Base-by-base conservation (phyloP, 2,113 vertebrate species). In the Helogale parvula region DNA sequence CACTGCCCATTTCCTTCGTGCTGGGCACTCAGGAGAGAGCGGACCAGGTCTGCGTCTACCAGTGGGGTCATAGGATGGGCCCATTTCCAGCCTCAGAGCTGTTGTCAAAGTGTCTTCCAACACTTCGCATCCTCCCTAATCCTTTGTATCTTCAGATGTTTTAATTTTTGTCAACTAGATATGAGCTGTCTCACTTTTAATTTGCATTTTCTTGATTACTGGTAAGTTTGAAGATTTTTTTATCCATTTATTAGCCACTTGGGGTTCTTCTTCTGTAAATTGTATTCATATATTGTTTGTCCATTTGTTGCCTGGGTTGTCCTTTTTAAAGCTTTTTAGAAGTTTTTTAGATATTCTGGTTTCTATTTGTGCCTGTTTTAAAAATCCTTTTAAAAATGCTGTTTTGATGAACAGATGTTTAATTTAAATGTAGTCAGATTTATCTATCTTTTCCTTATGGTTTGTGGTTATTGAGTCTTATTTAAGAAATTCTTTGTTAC, bases 331-430 rank as follows among this genome's bases (percentile, higher is more conserved):
- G 45, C 35, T 76, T 94, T 92, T 88, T 88, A 74, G 23, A 91
- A 86, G 35, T 96, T 96, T 33, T 97, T 95, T 88, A 84, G 57
- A 60, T 80, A 66, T 90, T 95, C 82, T 80, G 66, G 50, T 93
- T 95, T 95, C 80, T 97, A 81, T 93, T 97, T 97, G 57, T 95
- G n/a, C 82, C 29, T 69, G 2, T 93, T 87, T 96, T 91, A 93
- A 54, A 54, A 60, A 71, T 93, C 31, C 69, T 93, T 91, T 97
- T 80, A 84, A 97, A 92, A 90, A 83, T 92, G 47, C 41, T 90
- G 27, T 89, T 97, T 97, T 91, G 74, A 83, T 82, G 86, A 97
- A 77, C 68, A 96, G 87, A 90, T 97, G 71, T 72, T 95, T 93
- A 80, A 74, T 95, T 93, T 93, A 95, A 81, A 88, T 41, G 7